phyloP scores from a whole-genome alignment of 1,140 invertebrate genomes.

The Amphibalanus amphitrite region DNA sequence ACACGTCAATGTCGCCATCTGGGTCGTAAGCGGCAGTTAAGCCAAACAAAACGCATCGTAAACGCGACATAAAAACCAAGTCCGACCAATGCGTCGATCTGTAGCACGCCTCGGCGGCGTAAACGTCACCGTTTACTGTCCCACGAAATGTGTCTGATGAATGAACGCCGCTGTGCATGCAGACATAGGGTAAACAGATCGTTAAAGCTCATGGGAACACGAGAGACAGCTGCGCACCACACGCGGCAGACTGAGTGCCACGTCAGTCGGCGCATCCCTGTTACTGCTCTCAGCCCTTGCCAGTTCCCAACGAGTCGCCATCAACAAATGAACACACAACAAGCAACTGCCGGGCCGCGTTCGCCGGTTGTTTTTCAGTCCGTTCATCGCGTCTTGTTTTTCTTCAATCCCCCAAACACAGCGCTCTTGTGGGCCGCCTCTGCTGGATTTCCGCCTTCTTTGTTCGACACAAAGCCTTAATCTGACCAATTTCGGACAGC shows the following conservation, averaged over 20 bases:
- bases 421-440: no score
- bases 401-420: no score
- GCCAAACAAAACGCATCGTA: background rate
- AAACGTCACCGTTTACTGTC: background rate
- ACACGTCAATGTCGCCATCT: background rate
- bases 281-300: background rate
- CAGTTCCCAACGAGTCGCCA: no score
- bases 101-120: background rate
- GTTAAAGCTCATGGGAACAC: background rate
- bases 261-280: background rate
- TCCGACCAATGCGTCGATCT: background rate
- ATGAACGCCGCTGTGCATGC: background rate
- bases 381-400: background rate
- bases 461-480: no score
- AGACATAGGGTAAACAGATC: background rate
- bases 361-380: background rate
- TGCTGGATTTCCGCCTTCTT: no score
- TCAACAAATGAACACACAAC: no score
- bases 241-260: no score
- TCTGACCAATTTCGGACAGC: no score
- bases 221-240: background rate
- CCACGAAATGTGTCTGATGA: background rate
- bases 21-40: background rate
- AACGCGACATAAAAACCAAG: background rate
- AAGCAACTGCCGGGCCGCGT: background rate